These are phyloP conservation scores for Escarpia spicata DNA, from an alignment of 2,888 invertebrate species.

Conservation along the genomic window DNA sequence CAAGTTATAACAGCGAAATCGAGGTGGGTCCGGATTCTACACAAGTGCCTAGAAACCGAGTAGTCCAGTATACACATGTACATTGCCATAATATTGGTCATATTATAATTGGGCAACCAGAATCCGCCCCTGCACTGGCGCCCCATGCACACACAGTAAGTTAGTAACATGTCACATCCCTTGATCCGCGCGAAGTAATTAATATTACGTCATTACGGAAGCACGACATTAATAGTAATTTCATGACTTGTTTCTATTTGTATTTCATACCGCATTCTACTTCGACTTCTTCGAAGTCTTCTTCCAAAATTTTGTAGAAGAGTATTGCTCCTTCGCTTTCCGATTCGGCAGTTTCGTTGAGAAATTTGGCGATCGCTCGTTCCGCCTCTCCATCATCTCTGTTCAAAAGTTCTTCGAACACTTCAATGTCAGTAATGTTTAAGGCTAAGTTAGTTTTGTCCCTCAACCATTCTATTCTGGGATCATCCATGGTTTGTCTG, in stretches of 20 bases:
- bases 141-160: too few relatives aligned
- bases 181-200: background rate
- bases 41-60: too few relatives aligned
- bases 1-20: too few relatives aligned
- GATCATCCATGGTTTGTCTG: constrained; percentile 62
- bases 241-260: background rate
- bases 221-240: background rate
- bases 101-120: too few relatives aligned
- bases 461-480: constrained; percentile 64
- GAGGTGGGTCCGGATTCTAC: too few relatives aligned
- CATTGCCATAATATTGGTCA: too few relatives aligned
- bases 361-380: constrained; percentile 60
- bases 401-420: constrained; percentile 64
- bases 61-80: too few relatives aligned
- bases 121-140: too few relatives aligned
- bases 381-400: constrained; percentile 63
- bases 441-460: constrained; percentile 60
- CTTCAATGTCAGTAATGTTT: constrained; percentile 56
- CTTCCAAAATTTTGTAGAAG: constrained; percentile 62
- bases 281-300: constrained; percentile 65
- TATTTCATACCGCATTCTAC: constrained; percentile 61
- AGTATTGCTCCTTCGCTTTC: constrained; percentile 61
- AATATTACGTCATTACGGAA: background rate
- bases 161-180: too few relatives aligned
- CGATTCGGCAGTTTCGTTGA: constrained; percentile 62